Percentiles rank a stretch among this genome's conserved stretches.
Conservation (phyloP, 1,140 invertebrate species). For the Drosophila melanica region DNA sequence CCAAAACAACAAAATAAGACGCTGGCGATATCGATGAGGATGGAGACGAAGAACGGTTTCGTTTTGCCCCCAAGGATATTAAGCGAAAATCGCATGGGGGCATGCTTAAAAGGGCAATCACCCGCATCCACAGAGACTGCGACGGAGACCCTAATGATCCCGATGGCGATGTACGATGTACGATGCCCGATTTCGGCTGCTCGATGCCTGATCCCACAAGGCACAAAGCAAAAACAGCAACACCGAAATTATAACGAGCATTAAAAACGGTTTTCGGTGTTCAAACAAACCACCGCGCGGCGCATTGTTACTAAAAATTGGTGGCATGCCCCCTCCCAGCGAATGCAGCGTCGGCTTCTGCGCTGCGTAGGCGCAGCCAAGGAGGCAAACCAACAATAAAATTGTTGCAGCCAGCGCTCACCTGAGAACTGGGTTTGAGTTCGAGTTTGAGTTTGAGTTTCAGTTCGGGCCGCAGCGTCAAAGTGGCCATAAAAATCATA, state of each 20-base stretch:
- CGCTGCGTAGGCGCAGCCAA: constrained; percentile 42
- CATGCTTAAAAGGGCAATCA: constrained; percentile 65
- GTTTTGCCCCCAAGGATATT: constrained; percentile 64
- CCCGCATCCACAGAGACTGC: constrained; percentile 28
- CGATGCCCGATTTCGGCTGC: background rate
- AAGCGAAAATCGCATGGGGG: constrained; percentile 48
- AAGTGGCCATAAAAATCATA: constrained; percentile 82
- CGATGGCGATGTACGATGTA: constrained; percentile 10
- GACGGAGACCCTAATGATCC: constrained; percentile 11
- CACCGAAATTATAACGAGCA: constrained; percentile 74
- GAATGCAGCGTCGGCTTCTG: background rate
- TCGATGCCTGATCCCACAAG: constrained; percentile 32
- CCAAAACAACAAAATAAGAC: constrained; percentile 15
- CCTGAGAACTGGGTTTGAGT: constrained; percentile 16
- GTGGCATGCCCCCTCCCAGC: background rate
- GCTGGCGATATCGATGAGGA: constrained; percentile 23
- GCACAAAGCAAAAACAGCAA: constrained; percentile 10
- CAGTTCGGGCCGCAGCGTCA: constrained; percentile 39
- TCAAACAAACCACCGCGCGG: constrained; percentile 60
- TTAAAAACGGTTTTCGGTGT: constrained; percentile 65
- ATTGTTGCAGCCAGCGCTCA: constrained; percentile 35
- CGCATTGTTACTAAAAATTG: constrained; percentile 24
- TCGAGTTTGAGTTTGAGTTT: background rate
- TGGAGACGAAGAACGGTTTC: constrained; percentile 45
- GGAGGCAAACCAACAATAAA: background rate